Conservation (phyloP, 2,113 vertebrate species). For the Taurulus bubalis region DNA sequence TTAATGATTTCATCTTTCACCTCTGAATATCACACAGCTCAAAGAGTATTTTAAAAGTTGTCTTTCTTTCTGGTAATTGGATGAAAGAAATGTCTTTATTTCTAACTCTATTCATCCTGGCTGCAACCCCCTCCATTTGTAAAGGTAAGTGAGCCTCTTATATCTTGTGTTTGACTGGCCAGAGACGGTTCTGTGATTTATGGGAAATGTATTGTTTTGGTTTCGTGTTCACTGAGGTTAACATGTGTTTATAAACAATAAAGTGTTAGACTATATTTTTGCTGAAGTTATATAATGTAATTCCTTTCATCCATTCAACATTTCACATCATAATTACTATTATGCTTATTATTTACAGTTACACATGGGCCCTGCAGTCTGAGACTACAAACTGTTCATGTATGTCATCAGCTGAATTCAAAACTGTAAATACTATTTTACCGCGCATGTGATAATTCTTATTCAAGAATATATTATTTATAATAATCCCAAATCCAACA, state of each 20-base stretch:
- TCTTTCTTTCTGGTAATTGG: background rate
- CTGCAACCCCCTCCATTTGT: background rate
- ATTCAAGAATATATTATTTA: background rate
- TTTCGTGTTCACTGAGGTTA: slow-evolving; percentile 15
- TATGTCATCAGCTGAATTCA: background rate
- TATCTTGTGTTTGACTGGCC: background rate
- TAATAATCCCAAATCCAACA: background rate
- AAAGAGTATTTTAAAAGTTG: background rate
- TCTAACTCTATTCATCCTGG: background rate
- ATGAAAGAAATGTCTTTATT: slow-evolving; percentile 43
- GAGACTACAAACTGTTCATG: background rate
- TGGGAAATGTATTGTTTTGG: slow-evolving; percentile 24
- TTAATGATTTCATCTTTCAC: background rate
- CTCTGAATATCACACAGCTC: background rate
- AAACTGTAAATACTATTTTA: background rate
- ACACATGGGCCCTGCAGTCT: background rate
- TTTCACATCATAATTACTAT: background rate
- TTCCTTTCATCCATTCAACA: background rate
- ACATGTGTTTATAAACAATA: background rate
- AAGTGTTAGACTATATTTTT: background rate
- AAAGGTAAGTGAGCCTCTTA: slow-evolving; percentile 52
- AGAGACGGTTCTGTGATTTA: background rate
- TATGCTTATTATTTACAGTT: slow-evolving; percentile 1
- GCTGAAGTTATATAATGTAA: background rate
- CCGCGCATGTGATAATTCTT: background rate